Evolutionary conservation across 2,888 invertebrate genomes (phyloP), one percentile per base, ranked within the genome.

Genomic region (Nebria salina): DNA sequence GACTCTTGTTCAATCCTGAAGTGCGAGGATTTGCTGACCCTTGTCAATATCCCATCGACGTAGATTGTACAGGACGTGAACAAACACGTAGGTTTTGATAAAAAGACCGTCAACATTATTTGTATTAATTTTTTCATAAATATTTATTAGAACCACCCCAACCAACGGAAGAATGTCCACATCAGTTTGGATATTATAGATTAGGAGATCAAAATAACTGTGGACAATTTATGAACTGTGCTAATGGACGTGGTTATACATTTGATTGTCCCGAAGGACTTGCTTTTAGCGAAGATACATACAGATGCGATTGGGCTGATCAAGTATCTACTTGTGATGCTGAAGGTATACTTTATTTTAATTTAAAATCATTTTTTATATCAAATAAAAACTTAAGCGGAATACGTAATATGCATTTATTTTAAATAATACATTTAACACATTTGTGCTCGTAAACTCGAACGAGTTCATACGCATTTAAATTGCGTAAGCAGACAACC

Each of bases 251-350:
- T 5, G 95, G 93, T 1, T 89, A 87, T 84, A 90, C 93, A 66
- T 93, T 95, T 85, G 92, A 93, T 83, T 97, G 97, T 86, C 96
- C 96, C 0, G 96, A 95, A 85, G 96, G 96, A 26, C 90, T 97
- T 76, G 96, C 96, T 8, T 96, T 93, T 89, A 94, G 93, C 87
- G 90, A 92, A 1, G 92, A 91, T 11, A 91, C 91, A 9, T 95
- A 95, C 86, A 92, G 94, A 77, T 97, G 97, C 87, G 96, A 97
- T 83, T 97, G 96, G 96, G 95, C 96, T 3, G 97, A 97, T 89
- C 92, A 94, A 88, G 96, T 96, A 0, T 88, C 92, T 3, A 93
- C 94, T 81, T 96, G 96, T 85, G 94, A 96, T 86, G 94, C 94
- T 75, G 96, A 95, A 92, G 93, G 95, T 94, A 88, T 84, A 77